Evolutionary conservation across 2,113 vertebrate species (phyloP).

Genomic region (Ammodytes marinus): DNA sequence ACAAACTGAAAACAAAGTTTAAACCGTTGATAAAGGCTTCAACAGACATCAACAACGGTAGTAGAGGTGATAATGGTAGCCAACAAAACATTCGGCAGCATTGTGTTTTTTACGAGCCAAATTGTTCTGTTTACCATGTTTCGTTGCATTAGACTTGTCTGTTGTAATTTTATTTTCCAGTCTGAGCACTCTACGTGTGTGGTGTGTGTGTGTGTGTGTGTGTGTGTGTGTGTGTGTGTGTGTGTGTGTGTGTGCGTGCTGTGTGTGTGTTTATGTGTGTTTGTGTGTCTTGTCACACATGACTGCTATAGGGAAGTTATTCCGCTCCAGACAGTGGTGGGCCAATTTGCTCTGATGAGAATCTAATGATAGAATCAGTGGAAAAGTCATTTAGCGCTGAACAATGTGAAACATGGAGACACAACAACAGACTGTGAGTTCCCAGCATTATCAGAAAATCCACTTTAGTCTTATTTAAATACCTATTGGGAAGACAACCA

Average conservation of each 20-base stretch:
- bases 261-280: slow-evolving; percentile 39
- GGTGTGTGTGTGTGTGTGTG: slow-evolving; percentile 8
- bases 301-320: slow-evolving; percentile 48
- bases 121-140: background rate
- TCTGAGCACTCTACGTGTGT: slow-evolving; percentile 19
- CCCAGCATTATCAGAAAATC: slow-evolving; percentile 29
- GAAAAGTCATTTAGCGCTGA: slow-evolving; percentile 69
- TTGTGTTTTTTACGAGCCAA: background rate
- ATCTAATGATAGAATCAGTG: slow-evolving; percentile 75
- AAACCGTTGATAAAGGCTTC: background rate
- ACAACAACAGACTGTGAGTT: slow-evolving; percentile 52
- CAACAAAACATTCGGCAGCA: background rate
- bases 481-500: background rate
- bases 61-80: no score
- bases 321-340: slow-evolving; percentile 58
- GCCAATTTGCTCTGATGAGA: slow-evolving; percentile 71
- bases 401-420: slow-evolving; percentile 52
- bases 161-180: background rate
- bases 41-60: background rate
- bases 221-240: slow-evolving; percentile 28
- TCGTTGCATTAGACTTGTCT: background rate
- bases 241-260: slow-evolving; percentile 8
- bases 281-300: slow-evolving; percentile 52
- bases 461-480: slow-evolving; percentile 42
- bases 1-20: background rate